These are phyloP conservation scores for Geophilus truncorum DNA, from an alignment of 2,888 invertebrate genomes.

Conservation along the genomic window DNA sequence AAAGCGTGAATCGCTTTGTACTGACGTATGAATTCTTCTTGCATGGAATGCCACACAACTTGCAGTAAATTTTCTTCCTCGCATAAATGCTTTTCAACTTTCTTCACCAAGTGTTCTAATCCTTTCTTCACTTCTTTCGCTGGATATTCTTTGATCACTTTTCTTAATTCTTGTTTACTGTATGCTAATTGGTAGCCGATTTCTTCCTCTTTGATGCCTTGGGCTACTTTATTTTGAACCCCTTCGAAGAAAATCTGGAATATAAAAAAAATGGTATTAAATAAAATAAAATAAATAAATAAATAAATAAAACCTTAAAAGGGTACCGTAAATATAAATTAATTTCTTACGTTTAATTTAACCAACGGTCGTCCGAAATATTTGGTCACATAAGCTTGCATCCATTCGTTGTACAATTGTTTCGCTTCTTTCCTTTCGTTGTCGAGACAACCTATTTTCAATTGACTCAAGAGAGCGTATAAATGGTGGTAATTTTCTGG, in stretches of 20 bases:
- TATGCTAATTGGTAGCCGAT: constrained; percentile 96
- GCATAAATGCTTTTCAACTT: constrained; percentile 95
- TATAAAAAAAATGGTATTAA: constrained; percentile 33
- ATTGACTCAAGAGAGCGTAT: constrained; percentile 71
- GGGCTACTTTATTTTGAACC: constrained; percentile 84
- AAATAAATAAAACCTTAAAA: neutral
- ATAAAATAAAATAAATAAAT: neutral
- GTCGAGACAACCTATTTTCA: constrained; percentile 86
- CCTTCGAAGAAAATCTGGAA: constrained; percentile 91
- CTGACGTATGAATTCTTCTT: constrained; percentile 96
- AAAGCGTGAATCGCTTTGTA: constrained; percentile 88
- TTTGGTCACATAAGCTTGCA: constrained; percentile 84
- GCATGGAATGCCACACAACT: constrained; percentile 99
- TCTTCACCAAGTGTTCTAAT: constrained; percentile 84
- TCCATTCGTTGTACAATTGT: constrained; percentile 79
- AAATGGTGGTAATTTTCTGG: constrained; percentile 97
- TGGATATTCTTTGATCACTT: constrained; percentile 91
- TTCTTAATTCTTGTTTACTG: constrained; percentile 91
- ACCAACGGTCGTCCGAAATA: constrained; percentile 91
- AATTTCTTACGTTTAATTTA: constrained; percentile 70
- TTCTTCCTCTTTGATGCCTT: constrained; percentile 93
- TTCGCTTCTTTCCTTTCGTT: constrained; percentile 82
- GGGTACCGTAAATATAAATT: too few relatives aligned
- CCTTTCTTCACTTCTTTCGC: constrained; percentile 81
- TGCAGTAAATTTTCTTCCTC: constrained; percentile 86